A percentile compares a stretch with the other conserved stretches of the same genome.
phyloP scores from a whole-genome alignment of 2,888 invertebrate genomes.

The Malacosoma neustria region DNA sequence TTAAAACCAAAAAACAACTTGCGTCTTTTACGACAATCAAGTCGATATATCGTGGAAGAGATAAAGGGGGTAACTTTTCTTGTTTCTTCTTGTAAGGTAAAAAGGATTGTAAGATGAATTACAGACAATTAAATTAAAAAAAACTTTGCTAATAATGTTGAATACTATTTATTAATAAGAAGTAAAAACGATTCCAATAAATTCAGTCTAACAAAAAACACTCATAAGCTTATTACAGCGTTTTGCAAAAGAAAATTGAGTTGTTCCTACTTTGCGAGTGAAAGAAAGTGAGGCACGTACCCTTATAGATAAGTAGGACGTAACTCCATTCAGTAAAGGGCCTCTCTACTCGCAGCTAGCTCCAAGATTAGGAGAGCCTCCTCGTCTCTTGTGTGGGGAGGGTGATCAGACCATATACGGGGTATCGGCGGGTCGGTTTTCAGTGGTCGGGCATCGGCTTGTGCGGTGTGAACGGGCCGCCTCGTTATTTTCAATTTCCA shows the following conservation, averaged over 20 bases:
- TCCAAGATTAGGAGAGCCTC: conserved; percentile 49
- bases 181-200: neutral
- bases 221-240: conserved; percentile 42
- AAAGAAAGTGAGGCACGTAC: conserved; percentile 68
- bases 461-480: conserved; percentile 64
- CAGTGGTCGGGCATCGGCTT: conserved; percentile 54
- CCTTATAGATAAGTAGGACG: conserved; percentile 71
- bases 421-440: conserved; percentile 47
- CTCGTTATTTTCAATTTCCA: conserved; percentile 75
- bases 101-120: too few relatives aligned
- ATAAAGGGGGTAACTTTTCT: too few relatives aligned
- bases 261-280: conserved; percentile 45
- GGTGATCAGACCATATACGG: conserved; percentile 45
- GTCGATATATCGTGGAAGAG: too few relatives aligned
- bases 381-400: conserved; percentile 40
- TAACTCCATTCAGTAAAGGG: conserved; percentile 71
- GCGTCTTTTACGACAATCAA: too few relatives aligned
- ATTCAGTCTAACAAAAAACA: conserved; percentile 22
- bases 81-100: too few relatives aligned
- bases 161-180: neutral
- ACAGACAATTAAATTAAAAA: neutral
- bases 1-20: too few relatives aligned
- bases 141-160: too few relatives aligned
- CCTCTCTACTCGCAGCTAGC: conserved; percentile 58
- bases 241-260: conserved; percentile 52